These are phyloP conservation scores for Cerastis rubricosa DNA, from an alignment of 2,888 invertebrate species.

Conservation along the genomic window DNA sequence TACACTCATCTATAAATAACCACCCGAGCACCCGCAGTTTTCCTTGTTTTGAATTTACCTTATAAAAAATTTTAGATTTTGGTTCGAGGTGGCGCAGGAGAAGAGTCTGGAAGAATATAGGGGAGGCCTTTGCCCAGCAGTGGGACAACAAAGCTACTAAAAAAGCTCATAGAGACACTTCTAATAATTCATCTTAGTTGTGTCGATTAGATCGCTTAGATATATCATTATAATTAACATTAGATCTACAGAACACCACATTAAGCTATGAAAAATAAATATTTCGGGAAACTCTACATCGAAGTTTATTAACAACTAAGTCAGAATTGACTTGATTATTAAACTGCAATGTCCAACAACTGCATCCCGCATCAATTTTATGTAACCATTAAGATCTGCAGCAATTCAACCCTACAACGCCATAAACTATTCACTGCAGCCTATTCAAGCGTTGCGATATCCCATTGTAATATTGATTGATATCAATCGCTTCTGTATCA, in stretches of 20 bases:
- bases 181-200: not conserved
- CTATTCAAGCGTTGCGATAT: constrained; percentile 39
- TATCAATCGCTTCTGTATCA: constrained; percentile 43
- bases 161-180: not conserved
- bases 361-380: constrained; percentile 22
- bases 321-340: not conserved
- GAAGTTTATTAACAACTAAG: not conserved
- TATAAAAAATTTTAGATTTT: not conserved
- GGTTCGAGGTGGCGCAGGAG: too few relatives aligned
- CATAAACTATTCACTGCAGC: constrained; percentile 39
- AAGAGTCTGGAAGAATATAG: too few relatives aligned
- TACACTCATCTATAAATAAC: not conserved
- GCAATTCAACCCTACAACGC: constrained; percentile 30
- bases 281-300: not conserved
- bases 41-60: not conserved
- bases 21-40: not conserved
- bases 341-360: not conserved
- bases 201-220: not conserved
- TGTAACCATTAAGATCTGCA: constrained; percentile 42
- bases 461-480: constrained; percentile 62
- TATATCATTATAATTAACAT: not conserved
- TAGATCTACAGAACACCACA: not conserved
- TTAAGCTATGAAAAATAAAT: not conserved
- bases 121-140: too few relatives aligned
- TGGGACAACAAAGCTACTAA: too few relatives aligned